These are phyloP conservation scores for Dascillus cervinus DNA, from an alignment of 2,888 invertebrate genomes.

Conservation along the genomic window DNA sequence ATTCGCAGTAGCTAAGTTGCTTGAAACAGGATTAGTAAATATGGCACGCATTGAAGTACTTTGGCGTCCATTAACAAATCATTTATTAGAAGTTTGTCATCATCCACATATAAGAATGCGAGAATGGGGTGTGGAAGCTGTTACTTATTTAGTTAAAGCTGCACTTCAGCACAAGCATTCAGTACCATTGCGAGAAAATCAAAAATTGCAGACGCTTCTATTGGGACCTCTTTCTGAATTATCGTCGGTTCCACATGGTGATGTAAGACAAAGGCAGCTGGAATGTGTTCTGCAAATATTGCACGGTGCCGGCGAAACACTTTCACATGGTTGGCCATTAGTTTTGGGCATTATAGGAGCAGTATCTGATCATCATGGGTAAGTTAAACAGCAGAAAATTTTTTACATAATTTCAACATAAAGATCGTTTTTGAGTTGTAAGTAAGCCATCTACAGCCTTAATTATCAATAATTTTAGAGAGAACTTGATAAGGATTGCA, in stretches of 20 bases:
- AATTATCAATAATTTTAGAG: conserved; percentile 46
- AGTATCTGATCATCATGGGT: conserved; percentile 89
- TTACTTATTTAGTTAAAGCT: conserved; percentile 87
- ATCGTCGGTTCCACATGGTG: conserved; percentile 82
- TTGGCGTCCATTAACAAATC: conserved; percentile 93
- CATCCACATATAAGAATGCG: conserved; percentile 93
- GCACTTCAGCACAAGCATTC: conserved; percentile 82
- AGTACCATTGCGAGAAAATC: conserved; percentile 74
- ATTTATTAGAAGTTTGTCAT: conserved; percentile 92
- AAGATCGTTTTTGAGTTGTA: conserved; percentile 3
- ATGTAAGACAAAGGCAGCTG: conserved; percentile 89
- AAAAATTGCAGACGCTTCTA: conserved; percentile 79
- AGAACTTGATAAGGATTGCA: conserved; percentile 84
- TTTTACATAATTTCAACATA: conserved; percentile 1
- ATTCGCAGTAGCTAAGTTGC: conserved; percentile 94
- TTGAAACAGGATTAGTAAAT: conserved; percentile 95
- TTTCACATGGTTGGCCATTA: conserved; percentile 92
- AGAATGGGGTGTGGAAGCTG: conserved; percentile 96
- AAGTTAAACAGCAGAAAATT: conserved; percentile 17
- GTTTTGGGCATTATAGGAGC: conserved; percentile 94
- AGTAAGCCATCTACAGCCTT: conserved; percentile 1
- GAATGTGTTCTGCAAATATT: conserved; percentile 90
- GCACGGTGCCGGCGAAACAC: conserved; percentile 86
- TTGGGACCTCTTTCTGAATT: conserved; percentile 87
- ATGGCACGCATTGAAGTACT: conserved; percentile 87